These are phyloP conservation scores for Paedocypris sp. DNA, from an alignment of 2,113 vertebrate species.

Conservation along the genomic window DNA sequence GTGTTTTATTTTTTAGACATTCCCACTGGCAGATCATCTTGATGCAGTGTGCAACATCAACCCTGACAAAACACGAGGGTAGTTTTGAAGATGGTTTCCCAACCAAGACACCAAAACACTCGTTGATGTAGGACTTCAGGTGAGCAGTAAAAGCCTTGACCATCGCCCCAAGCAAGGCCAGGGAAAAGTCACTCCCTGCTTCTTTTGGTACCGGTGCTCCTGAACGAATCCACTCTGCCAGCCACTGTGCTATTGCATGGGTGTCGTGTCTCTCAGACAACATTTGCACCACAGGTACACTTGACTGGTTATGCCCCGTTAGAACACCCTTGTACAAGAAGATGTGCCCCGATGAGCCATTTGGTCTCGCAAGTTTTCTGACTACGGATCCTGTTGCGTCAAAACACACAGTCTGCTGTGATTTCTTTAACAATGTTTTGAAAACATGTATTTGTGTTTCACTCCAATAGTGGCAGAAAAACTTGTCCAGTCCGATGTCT, in stretches of 20 bases:
- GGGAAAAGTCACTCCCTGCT: slow-evolving; percentile 16
- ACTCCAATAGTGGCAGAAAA: neutral
- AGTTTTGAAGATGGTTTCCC: neutral
- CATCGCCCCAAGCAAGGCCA: slow-evolving; percentile 6
- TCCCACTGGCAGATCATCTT: neutral
- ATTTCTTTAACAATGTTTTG: neutral
- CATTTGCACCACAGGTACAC: slow-evolving; percentile 17
- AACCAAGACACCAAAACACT: slow-evolving; percentile 17
- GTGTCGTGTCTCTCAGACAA: slow-evolving; percentile 14
- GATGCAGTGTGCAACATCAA: neutral
- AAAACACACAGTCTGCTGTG: neutral
- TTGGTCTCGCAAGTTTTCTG: neutral
- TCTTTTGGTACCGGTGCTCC: neutral
- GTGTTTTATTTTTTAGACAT: neutral
- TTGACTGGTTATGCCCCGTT: neutral
- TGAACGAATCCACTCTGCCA: slow-evolving; percentile 1
- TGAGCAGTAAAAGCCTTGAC: slow-evolving; percentile 4
- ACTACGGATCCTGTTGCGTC: slow-evolving; percentile 9
- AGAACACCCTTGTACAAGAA: slow-evolving; percentile 4
- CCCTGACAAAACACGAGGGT: neutral
- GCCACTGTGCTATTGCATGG: slow-evolving; percentile 22
- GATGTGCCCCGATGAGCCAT: neutral
- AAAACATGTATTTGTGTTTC: neutral
- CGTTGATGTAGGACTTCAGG: slow-evolving; percentile 9
- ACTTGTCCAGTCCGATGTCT: no score